phyloP scores from a whole-genome alignment of 2,888 invertebrate species.

The Orthosia gracilis region DNA sequence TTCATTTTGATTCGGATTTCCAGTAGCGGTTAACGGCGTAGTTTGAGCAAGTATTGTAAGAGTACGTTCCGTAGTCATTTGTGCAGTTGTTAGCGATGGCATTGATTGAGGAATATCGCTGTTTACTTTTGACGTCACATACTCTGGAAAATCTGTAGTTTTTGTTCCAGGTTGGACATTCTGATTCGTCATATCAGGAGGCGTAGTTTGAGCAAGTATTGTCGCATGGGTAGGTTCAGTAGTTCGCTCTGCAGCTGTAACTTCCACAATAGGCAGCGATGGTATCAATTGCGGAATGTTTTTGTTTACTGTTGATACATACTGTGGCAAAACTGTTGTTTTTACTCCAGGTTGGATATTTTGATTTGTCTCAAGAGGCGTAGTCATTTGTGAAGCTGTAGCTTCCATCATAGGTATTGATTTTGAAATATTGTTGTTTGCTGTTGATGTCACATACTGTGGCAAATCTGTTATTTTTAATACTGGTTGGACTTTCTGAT shows the following conservation, averaged over 20 bases:
- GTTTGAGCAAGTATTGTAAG: background rate
- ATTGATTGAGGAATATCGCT: background rate
- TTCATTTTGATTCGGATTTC: background rate
- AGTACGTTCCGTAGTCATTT: background rate
- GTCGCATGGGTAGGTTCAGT: background rate
- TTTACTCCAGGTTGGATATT: background rate
- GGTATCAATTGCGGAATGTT: background rate
- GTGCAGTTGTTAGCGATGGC: background rate
- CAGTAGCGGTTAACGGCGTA: too few relatives aligned
- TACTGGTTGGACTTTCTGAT: background rate
- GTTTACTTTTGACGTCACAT: background rate
- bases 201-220: background rate
- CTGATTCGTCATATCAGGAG: background rate
- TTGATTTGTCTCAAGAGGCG: too few relatives aligned
- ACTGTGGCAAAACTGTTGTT: background rate
- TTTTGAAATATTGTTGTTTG: background rate
- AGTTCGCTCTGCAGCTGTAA: background rate
- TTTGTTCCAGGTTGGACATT: background rate
- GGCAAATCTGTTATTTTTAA: slow-evolving; percentile 6
- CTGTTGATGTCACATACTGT: background rate
- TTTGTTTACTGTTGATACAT: background rate
- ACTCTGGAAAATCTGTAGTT: slow-evolving; percentile 1
- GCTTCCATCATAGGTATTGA: background rate
- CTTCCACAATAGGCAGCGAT: background rate
- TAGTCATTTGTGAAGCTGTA: background rate